Conservation (phyloP, 2,113 vertebrate species). For the Gracilinanus agilis region DNA sequence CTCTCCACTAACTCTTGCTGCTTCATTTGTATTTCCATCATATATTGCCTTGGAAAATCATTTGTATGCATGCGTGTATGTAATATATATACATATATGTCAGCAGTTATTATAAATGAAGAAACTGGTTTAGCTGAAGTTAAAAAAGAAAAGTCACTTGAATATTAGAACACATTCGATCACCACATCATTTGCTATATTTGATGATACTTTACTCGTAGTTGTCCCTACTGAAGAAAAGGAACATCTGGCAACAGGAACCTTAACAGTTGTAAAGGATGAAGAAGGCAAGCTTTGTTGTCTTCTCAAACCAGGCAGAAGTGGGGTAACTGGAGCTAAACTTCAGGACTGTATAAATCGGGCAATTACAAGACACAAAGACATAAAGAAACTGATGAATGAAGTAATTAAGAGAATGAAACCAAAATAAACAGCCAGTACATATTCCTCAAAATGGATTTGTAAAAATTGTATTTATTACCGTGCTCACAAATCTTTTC, state of each 20-base stretch:
- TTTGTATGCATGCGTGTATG: not conserved
- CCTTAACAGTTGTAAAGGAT: slow-evolving; percentile 90
- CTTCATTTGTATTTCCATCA: not conserved
- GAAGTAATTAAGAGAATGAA: slow-evolving; percentile 91
- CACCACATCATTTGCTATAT: slow-evolving; percentile 91
- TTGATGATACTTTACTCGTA: slow-evolving; percentile 90
- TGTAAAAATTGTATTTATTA: slow-evolving; percentile 89
- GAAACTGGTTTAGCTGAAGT: slow-evolving; percentile 90
- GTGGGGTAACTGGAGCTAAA: slow-evolving; percentile 90
- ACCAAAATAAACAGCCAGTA: slow-evolving; percentile 82
- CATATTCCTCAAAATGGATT: slow-evolving; percentile 77
- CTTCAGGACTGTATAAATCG: slow-evolving; percentile 93
- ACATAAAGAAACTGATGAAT: slow-evolving; percentile 92
- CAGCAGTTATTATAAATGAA: slow-evolving; percentile 87
- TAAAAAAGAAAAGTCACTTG: slow-evolving; percentile 84
- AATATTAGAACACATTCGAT: slow-evolving; percentile 87
- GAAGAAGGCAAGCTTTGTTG: slow-evolving; percentile 90
- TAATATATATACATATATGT: slow-evolving; percentile 70
- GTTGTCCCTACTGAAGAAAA: slow-evolving; percentile 93
- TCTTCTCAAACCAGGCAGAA: slow-evolving; percentile 94
- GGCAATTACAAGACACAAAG: slow-evolving; percentile 91
- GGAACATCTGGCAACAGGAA: slow-evolving; percentile 88
- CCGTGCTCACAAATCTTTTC: slow-evolving; percentile 83
- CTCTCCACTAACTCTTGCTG: not conserved
- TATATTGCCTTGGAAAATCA: not conserved